Evolutionary conservation across 2,113 vertebrate genomes (phyloP).

Genomic region (Hylia prasina): DNA sequence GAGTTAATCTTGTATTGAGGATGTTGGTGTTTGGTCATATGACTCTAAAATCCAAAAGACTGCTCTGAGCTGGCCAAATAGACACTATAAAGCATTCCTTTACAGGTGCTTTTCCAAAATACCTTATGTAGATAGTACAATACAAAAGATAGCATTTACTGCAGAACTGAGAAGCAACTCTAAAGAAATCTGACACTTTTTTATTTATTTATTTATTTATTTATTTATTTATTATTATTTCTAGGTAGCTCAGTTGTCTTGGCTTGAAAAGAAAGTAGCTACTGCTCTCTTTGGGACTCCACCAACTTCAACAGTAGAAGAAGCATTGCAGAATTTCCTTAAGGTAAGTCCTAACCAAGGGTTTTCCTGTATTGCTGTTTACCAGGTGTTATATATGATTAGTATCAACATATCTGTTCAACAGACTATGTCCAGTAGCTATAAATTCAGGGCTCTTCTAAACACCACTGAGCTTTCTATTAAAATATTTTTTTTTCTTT

Average conservation of each 20-base stretch:
- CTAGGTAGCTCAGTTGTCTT: slow-evolving; percentile 90
- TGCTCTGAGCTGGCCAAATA: not conserved
- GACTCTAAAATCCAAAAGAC: not conserved
- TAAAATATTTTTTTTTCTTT: not conserved
- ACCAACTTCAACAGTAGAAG: slow-evolving; percentile 86
- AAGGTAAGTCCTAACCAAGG: slow-evolving; percentile 74
- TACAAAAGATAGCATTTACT: not conserved
- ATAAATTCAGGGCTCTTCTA: not conserved
- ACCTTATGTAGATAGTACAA: fast-evolving
- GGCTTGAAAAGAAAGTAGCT: slow-evolving; percentile 95
- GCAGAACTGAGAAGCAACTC: not conserved
- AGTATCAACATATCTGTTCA: not conserved
- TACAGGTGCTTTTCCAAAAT: not conserved
- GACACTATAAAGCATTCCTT: not conserved
- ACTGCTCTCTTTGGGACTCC: slow-evolving; percentile 87
- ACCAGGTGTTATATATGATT: not conserved
- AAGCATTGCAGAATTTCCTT: slow-evolving; percentile 87
- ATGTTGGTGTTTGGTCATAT: not conserved
- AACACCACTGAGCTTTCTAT: not conserved
- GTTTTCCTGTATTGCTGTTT: not conserved
- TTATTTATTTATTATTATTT: not conserved
- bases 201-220: not conserved
- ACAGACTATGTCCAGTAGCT: not conserved
- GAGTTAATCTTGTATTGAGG: not conserved
- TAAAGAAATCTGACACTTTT: not conserved